A percentile compares a stretch with the other conserved stretches of the same genome.
These are phyloP conservation scores for rat (Rattus norvegicus) DNA, from an alignment of 2,113 vertebrate genomes.

Conservation along the genomic window GRCr8 NC_086035.1:22298001-22298500, in stretches of 20 bases:
- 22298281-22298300: not conserved
- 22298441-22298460: not conserved
- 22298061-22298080: not conserved
- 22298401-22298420: no score
- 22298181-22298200: not conserved
- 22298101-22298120: not conserved
- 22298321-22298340: not conserved
- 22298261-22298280: not conserved
- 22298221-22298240: conserved; percentile 26
- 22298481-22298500: not conserved
- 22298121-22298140: not conserved
- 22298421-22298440: not conserved
- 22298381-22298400: not conserved
- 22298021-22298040: not conserved
- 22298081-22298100: not conserved
- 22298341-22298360: not conserved
- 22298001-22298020: not conserved
- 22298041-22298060: not conserved
- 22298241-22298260: not conserved
- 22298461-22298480: not conserved
- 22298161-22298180: no score
- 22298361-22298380: not conserved
- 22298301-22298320: not conserved
- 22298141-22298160: not conserved
- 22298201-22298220: not conserved